Base-by-base conservation (phyloP, 1,140 invertebrate species). In the Drosophila ohnishii region DNA sequence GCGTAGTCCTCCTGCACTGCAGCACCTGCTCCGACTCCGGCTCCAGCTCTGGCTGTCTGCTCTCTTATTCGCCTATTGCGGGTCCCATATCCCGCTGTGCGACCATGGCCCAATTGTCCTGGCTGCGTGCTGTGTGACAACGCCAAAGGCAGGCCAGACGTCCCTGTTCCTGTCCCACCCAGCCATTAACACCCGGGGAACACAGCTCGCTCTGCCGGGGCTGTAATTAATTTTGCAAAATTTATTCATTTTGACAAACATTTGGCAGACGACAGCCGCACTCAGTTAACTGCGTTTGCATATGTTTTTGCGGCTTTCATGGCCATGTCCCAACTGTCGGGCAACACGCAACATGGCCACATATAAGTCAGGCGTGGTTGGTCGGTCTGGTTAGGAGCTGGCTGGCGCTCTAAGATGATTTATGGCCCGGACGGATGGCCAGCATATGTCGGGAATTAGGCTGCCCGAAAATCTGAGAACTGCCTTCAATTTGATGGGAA, bases 191-290 rank as follows among this genome's bases (percentile, higher is more conserved):
- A 50, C 69, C 64, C 65, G 2, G 28, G 16, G 11, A 62, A 40
- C 19, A 34, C 37, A 25, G 47, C 14, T 42, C 55, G 56, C 56
- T 34, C 9, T 32, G 50, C 44, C 56, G 69, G 50, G 58, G 55
- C 60, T 83, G 75, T 77, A 87, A 87, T 88, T 87, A 83, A 87
- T 83, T 87, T 71, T 88, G 69, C 66, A 83, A 83, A 87, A 88
- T 87, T 83, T 84, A 78, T 73, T 88, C 66, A 78, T 79, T 83
- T 76, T 66, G 65, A 76, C 73, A 81, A 69, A 85, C 76, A 82
- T 83, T 83, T 70, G 48, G 40, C 80, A 63, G 70, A 58, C 78
- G 76, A 73, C 62, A 61, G 53, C 45, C 42, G 42, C 73, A 87
- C 40, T 62, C 62, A 71, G 69, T 82, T 82, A 82, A 82, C 82